Base-by-base conservation (phyloP, 1,140 invertebrate species). In the Drosophila parvula region DNA sequence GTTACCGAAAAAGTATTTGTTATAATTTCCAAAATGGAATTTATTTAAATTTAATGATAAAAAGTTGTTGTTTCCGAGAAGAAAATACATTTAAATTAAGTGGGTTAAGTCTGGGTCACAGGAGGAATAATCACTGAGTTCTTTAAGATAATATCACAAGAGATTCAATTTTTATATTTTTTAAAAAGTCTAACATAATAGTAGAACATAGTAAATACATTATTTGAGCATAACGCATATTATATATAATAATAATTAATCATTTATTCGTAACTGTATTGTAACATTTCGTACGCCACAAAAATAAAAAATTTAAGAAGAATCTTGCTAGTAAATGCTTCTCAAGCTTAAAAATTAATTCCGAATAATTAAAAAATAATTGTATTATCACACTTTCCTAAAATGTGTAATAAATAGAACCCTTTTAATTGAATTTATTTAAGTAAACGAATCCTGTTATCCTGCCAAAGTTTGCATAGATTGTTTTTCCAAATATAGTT, bases 401-500 rank as follows among this genome's bases (percentile, higher is more conserved):
- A 22, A 22, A 22, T 22, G 22, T 22, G 22, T 22, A 22, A 22
- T 22, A 22, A 22, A 22, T 2, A 22, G 22, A 22, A 22, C 22
- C 1, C 22, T 22, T 22, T 22, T 22, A 22, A 1, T 22, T 22
- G 22, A 22, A 22, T 22, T 22, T 22, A n/a, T n/a, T n/a, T n/a
- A n/a, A n/a, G n/a, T n/a, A n/a, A n/a, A n/a, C n/a, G n/a, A n/a
- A n/a, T n/a, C n/a, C n/a, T n/a, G n/a, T n/a, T n/a, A 14, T 4
- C 4, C 4, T 40, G 40, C 1, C 3, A n/a, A 14, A 5, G 5
- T 38, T 22, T 38, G 10, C 28, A 58, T 45, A 45, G 16, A 30
- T 22, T 63, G 8, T 22, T 27, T 61, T n/a, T 5, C 64, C 62
- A 68, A 70, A 68, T 70, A 47, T 68, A 56, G 63, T 57, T 41